Evolutionary conservation across 2,113 vertebrate species (phyloP).

Genomic region (Cariama cristata): DNA sequence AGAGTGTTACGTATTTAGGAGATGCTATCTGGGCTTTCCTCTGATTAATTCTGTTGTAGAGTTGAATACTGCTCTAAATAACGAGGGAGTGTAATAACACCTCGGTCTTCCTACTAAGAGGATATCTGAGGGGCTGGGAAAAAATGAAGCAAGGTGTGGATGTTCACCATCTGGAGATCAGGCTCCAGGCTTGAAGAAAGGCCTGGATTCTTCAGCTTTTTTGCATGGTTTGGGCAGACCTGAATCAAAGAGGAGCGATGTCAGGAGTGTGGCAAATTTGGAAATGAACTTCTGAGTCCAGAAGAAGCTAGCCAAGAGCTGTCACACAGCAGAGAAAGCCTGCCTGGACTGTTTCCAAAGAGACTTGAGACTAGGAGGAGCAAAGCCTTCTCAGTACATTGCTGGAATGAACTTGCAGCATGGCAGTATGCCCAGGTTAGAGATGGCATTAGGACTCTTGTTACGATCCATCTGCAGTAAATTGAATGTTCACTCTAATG

Average conservation of each 20-base stretch:
- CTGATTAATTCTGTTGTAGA: background rate
- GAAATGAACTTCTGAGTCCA: background rate
- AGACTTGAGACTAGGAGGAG: background rate
- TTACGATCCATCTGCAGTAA: conserved; percentile 1
- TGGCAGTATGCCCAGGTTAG: conserved; percentile 36
- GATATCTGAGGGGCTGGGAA: background rate
- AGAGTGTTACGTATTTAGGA: background rate
- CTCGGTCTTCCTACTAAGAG: background rate
- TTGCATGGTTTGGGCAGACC: background rate
- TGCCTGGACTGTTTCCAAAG: conserved; percentile 33
- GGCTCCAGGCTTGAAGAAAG: background rate
- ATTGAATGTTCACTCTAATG: background rate
- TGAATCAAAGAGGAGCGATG: background rate
- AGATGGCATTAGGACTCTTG: background rate
- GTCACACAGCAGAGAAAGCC: conserved; percentile 12
- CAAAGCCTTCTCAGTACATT: background rate
- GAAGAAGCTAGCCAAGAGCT: conserved; percentile 19
- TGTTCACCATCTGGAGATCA: background rate
- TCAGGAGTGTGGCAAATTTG: background rate
- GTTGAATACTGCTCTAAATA: background rate
- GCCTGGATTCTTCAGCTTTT: background rate
- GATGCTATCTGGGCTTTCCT: background rate
- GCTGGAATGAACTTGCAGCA: background rate
- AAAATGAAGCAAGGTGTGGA: background rate
- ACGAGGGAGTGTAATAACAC: background rate